Percentiles rank a stretch among this genome's conserved stretches.
Conservation (phyloP, 1,140 invertebrate species). For the Musca domestica region DNA sequence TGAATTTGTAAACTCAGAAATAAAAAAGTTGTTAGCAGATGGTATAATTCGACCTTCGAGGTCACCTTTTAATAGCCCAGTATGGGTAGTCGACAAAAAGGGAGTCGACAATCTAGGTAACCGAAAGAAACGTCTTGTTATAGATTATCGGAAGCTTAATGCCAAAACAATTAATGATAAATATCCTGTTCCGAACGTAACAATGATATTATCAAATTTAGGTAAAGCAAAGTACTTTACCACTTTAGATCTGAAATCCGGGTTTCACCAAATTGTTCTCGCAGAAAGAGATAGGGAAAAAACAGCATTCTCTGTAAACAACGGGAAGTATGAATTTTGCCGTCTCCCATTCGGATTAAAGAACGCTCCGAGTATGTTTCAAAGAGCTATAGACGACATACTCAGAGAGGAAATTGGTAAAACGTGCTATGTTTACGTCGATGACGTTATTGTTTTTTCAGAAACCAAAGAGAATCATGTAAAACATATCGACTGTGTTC, state of each 20-base stretch:
- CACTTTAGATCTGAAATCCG: no score
- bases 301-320: slow-evolving; percentile 54
- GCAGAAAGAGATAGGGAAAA: slow-evolving; percentile 46
- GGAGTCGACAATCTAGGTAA: no score
- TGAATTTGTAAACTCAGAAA: no score
- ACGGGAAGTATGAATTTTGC: slow-evolving; percentile 35
- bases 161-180: no score
- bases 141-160: no score
- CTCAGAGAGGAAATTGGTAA: slow-evolving; percentile 13
- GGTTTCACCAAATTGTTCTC: slow-evolving; percentile 52
- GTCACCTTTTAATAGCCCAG: no score
- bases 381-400: slow-evolving; percentile 21
- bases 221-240: no score
- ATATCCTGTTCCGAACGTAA: no score
- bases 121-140: no score
- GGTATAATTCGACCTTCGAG: no score
- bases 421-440: slow-evolving; percentile 20
- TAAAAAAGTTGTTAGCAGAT: neutral
- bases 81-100: no score
- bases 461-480: slow-evolving; percentile 16
- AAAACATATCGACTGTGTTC: slow-evolving; percentile 29
- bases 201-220: no score
- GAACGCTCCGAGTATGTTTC: slow-evolving; percentile 16
- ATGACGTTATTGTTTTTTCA: slow-evolving; percentile 24
- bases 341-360: slow-evolving; percentile 29